phyloP scores from a whole-genome alignment of 2,113 vertebrate genomes.

The Athene noctua region DNA sequence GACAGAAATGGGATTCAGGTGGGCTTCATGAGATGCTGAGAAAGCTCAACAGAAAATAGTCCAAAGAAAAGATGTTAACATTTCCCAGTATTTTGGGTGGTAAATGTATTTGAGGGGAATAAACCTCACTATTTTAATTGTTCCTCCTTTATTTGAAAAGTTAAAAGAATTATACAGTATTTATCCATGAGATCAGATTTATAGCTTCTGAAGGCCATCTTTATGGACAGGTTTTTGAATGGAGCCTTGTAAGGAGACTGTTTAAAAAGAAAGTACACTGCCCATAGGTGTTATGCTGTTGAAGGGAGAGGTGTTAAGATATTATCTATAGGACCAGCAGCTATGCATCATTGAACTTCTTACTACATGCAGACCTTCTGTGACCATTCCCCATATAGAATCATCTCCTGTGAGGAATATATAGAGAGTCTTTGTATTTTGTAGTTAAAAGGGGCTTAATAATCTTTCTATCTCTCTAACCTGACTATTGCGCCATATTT shows the following conservation, averaged over 20 bases:
- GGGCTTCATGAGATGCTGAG: not conserved
- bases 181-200: not conserved
- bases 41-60: not conserved
- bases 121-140: not conserved
- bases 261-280: not conserved
- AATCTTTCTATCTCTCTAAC: not conserved
- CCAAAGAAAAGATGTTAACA: not conserved
- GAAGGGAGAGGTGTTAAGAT: not conserved
- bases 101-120: not conserved
- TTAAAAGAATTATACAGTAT: not conserved
- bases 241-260: not conserved
- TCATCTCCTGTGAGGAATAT: not conserved
- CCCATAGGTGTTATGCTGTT: not conserved
- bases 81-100: not conserved
- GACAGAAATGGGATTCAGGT: not conserved
- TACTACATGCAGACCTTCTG: not conserved
- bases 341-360: not conserved
- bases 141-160: not conserved
- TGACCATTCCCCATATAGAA: not conserved
- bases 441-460: not conserved
- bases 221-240: not conserved
- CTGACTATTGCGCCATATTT: not conserved
- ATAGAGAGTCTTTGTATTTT: not conserved
- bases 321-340: not conserved
- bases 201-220: not conserved